Conservation (phyloP, 2,113 vertebrate genomes). For the Nettapus auritus region DNA sequence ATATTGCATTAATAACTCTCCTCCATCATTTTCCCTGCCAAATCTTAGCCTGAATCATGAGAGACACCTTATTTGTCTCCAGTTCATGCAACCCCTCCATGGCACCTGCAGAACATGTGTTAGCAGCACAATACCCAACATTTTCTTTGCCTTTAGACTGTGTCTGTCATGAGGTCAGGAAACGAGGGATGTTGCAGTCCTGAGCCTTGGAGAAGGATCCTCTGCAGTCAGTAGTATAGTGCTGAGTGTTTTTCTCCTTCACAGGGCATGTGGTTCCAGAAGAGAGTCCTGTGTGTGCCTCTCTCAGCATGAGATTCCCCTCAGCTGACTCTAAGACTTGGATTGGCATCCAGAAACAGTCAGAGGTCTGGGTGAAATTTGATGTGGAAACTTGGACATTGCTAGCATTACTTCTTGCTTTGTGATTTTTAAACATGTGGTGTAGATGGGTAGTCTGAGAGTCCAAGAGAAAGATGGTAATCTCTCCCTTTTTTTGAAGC, state of each 20-base stretch:
- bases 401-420: background rate
- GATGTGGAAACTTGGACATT: background rate
- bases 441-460: accelerated
- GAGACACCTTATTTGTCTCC: background rate
- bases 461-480: background rate
- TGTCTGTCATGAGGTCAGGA: background rate
- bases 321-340: background rate
- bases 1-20: background rate
- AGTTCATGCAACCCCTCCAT: background rate
- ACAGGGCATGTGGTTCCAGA: accelerated
- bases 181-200: background rate
- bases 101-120: accelerated
- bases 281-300: accelerated
- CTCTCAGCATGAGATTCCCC: accelerated
- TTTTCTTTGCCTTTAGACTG: background rate
- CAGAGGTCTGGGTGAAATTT: background rate
- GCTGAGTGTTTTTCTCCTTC: background rate
- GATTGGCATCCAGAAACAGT: background rate
- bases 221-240: background rate
- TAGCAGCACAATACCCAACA: background rate
- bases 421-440: background rate
- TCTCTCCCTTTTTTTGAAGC: background rate
- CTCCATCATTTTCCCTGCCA: background rate
- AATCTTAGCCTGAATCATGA: background rate
- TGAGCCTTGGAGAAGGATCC: background rate